Evolutionary conservation across 1,140 invertebrate genomes (phyloP), one percentile per base, ranked within the genome.

Genomic region (Zaprionus kolodkinae): DNA sequence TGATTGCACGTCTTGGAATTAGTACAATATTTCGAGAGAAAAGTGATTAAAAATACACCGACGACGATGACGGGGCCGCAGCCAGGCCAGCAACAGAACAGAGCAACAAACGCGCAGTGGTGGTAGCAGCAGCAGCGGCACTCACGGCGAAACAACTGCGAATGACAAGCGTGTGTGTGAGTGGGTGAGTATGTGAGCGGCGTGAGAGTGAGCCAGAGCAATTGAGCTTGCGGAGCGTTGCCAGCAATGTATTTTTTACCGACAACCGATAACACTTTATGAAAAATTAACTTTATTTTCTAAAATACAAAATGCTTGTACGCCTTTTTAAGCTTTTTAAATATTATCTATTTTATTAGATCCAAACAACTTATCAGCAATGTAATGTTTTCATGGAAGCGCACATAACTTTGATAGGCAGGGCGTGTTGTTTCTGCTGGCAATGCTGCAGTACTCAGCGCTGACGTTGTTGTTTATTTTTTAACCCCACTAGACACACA

Each of bases 41-140:
- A 79, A 78, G 65, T 78, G 84, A 89, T 84, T 88, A 88, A 84
- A 88, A 89, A 88, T 88, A 88, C 78, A 88, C 84, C 81, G 85
- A 83, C 80, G 56, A 74, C 75, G 72, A 71, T 78, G 76, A 74
- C 69, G 72, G 61, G 61, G 73, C 68, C 72, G 79, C 79, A 86
- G 79, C 79, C 83, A 80, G 78, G 67, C 65, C 64, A 82, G 78
- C 76, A 84, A 84, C 77, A 81, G 64, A 87, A 65, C 71, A 82
- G 67, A 87, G 68, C 70, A 81, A 81, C 78, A 84, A 75, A 84
- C 72, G 69, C 81, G 74, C 52, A 65, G 62, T 30, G 50, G 30
- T 55, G 57, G 56, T 48, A 73, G 76, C 72, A 35, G 7, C n/a
- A 45, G 40, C 40, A 50, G 45, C 45, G 73, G 68, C 78, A 74